Evolutionary conservation across 2,113 vertebrate species (phyloP), one percentile per base, ranked within the genome.

Genomic region (Chloebia gouldiae): DNA sequence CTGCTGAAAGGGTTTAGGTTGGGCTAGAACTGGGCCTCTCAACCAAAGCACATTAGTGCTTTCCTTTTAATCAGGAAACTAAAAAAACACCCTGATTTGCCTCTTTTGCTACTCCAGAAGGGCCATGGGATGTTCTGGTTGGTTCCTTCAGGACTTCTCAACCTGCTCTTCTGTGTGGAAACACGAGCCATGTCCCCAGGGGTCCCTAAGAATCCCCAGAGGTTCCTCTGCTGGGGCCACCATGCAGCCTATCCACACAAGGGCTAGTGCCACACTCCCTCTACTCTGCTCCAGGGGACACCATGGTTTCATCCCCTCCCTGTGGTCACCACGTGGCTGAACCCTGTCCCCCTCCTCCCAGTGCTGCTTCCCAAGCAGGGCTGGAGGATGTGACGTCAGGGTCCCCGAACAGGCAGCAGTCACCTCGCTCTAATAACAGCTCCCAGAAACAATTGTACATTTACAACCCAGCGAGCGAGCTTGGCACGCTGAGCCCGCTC

Each of bases 401-500:
- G 84, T 96, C 96, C 94, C 95, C 91, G 95, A 96, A 93, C 88
- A 85, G 95, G 96, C 96, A 96, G 93, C 96, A 96, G 94, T 93
- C 96, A 91, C 79, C 86, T 92, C 61, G 3, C 84, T 92, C 93
- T 96, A 95, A 95, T 96, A 96, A 96, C 86, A 89, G 93, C 89
- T 94, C 96, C 96, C 94, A 96, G 96, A 97, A 97, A 97, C 95
- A 97, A 97, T 89, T 95, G 95, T 84, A 96, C 95, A 94, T 97
- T 97, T 97, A 97, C 94, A 96, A 82, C 92, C 82, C 80, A 81
- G 95, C 10, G 60, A 89, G 90, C 9, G 39, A 83, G 88, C 96
- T 96, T 96, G 97, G 97, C 97, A 97, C 85, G 61, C 93, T 83
- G 87, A 95, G 90, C 81, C 87, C 7, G n/a, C 86, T 96, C 95